A percentile compares a stretch with the other conserved stretches of the same genome.
Evolutionary conservation across 2,113 vertebrate genomes (phyloP).

Genomic region (Pluvianellus socialis): DNA sequence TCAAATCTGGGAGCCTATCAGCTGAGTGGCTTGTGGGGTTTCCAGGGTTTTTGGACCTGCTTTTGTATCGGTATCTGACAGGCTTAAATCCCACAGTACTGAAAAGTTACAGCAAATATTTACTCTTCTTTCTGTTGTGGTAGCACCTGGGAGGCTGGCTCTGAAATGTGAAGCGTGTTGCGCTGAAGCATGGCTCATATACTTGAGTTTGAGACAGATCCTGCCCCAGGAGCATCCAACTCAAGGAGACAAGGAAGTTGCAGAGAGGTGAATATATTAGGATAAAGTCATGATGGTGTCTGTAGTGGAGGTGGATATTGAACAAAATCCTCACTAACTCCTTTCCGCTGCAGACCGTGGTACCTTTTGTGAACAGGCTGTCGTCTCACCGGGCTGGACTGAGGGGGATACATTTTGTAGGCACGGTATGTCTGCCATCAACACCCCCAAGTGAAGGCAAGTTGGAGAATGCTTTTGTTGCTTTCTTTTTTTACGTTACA

Average conservation of each 20-base stretch:
- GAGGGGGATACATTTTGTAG: background rate
- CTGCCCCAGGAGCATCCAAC: background rate
- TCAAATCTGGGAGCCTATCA: background rate
- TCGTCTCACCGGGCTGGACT: background rate
- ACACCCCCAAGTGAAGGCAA: background rate
- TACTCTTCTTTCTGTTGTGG: background rate
- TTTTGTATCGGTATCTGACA: background rate
- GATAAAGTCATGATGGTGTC: background rate
- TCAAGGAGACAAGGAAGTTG: background rate
- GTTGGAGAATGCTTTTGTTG: background rate
- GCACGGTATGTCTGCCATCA: background rate
- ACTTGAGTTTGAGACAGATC: background rate
- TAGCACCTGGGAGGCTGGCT: background rate
- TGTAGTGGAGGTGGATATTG: background rate
- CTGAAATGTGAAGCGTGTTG: background rate
- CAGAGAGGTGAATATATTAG: background rate
- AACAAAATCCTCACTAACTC: background rate
- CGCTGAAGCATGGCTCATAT: background rate
- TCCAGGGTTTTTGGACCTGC: background rate
- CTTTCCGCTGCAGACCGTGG: background rate
- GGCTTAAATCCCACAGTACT: background rate
- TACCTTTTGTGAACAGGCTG: background rate
- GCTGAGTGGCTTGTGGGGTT: background rate
- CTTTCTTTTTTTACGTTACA: rapidly evolving
- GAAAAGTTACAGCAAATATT: background rate